These are phyloP conservation scores for Orchesellides sinensis DNA, from an alignment of 2,888 invertebrate genomes.

Conservation along the genomic window DNA sequence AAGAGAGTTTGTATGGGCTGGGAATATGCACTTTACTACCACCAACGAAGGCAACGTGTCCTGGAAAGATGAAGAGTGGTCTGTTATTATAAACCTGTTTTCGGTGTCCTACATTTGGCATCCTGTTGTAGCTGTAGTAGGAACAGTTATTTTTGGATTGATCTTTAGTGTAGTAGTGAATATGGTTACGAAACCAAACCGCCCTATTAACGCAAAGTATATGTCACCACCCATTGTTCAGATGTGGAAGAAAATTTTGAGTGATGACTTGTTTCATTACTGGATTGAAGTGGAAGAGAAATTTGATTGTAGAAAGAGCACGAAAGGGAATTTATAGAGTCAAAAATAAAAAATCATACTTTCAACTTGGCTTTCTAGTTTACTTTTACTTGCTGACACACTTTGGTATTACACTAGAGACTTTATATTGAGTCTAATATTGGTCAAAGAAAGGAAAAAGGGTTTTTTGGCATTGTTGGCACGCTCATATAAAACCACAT, in stretches of 20 bases:
- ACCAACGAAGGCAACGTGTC: not conserved
- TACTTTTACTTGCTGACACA: no score
- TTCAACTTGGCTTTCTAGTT: no score
- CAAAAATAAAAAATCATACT: no score
- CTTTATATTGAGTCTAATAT: no score
- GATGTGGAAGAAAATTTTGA: slow-evolving; percentile 55
- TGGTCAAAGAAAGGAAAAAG: no score
- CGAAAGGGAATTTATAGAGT: no score
- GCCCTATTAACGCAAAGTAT: slow-evolving; percentile 20
- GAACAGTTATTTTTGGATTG: slow-evolving; percentile 52
- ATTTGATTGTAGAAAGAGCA: not conserved
- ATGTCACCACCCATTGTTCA: slow-evolving; percentile 41
- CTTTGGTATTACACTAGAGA: no score
- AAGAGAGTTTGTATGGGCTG: not conserved
- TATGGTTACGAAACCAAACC: slow-evolving; percentile 2
- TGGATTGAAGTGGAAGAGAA: slow-evolving; percentile 39
- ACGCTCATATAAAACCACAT: no score
- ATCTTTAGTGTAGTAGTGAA: slow-evolving; percentile 47
- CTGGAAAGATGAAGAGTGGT: slow-evolving; percentile 57
- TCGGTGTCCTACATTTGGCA: slow-evolving; percentile 63
- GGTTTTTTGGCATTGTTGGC: no score
- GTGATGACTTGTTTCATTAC: slow-evolving; percentile 24
- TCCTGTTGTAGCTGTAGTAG: slow-evolving; percentile 48
- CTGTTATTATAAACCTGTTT: slow-evolving; percentile 39
- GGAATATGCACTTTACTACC: not conserved